Conservation (phyloP, 2,113 vertebrate genomes). For the Muntiacus muntjak region DNA sequence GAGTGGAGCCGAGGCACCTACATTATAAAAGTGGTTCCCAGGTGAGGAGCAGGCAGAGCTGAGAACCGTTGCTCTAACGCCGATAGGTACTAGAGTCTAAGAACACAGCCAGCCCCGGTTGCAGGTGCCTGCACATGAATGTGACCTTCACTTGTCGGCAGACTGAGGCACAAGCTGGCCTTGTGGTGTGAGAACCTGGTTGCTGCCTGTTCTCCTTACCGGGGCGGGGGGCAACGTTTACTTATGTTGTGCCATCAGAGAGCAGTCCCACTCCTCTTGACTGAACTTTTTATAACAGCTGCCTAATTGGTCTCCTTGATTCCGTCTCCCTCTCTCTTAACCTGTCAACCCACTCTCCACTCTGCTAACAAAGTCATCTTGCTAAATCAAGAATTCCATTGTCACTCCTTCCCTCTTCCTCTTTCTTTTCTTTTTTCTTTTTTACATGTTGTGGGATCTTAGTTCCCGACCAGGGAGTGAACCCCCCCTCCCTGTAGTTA, state of each 20-base stretch:
- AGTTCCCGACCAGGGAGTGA: background rate
- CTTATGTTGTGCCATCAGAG: background rate
- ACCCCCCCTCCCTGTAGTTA: background rate
- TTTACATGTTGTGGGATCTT: background rate
- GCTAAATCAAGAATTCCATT: background rate
- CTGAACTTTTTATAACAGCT: background rate
- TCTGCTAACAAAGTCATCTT: background rate
- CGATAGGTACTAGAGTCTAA: background rate
- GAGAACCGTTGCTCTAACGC: background rate
- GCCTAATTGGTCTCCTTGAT: background rate
- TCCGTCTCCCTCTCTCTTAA: background rate
- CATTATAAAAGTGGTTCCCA: background rate
- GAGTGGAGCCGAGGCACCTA: background rate
- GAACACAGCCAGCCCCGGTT: background rate
- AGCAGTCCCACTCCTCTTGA: background rate
- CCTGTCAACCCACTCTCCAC: background rate
- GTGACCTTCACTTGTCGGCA: background rate
- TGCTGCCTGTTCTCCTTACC: background rate
- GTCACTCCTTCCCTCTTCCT: background rate
- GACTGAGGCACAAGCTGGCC: background rate
- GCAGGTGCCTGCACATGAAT: background rate
- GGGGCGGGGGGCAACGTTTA: fast-evolving
- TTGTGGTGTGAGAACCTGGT: background rate
- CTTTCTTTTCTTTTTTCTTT: background rate
- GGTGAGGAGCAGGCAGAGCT: background rate